Evolutionary conservation across 1,140 invertebrate species (phyloP), one percentile per base, ranked within the genome.

Genomic region (Micrasema minimum): DNA sequence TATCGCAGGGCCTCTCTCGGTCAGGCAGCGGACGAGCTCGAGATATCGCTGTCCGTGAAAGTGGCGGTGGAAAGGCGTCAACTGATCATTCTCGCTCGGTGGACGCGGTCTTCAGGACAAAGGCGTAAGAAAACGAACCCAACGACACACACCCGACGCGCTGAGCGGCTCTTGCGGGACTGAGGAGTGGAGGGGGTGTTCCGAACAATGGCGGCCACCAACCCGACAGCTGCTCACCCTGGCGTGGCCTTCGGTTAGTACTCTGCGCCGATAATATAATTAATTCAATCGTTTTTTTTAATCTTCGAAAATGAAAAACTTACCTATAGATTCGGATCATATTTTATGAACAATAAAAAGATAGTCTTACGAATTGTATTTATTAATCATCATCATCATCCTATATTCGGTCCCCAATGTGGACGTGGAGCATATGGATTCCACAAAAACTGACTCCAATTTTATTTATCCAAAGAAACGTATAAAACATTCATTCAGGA

Each of bases 141-240:
- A 76, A 80, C 72, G 79, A 80, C 78, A 81, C 81, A 71, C 79
- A 76, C 77, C 75, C 67, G 67, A 80, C 80, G 43, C 67, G 67
- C 11, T 48, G 67, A 43, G 77, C 75, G 74, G 80, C 82, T 82
- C 79, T 81, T 83, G 79, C 81, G 83, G 81, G 79, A 84, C 83
- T 84, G 81, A 78, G 71, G 69, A 69, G 69, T 77, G 75, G 77
- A 77, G 55, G 65, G 65, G 64, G 79, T 77, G 77, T 14, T 26
- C 38, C 12, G n/a, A 75, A 82, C 78, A 81, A 82, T 83, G 82
- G 82, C 81, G 80, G 78, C 80, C 77, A 76, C 79, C 79, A 84
- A 83, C 82, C 48, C 67, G 55, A 69, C 67, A 84, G 82, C 82
- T 84, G 82, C 80, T 79, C 75, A 71, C 61, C 76, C 71, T 74